Evolutionary conservation across 1,140 invertebrate genomes (phyloP), one percentile per base, ranked within the genome.

Genomic region (Leptinotarsa texana): DNA sequence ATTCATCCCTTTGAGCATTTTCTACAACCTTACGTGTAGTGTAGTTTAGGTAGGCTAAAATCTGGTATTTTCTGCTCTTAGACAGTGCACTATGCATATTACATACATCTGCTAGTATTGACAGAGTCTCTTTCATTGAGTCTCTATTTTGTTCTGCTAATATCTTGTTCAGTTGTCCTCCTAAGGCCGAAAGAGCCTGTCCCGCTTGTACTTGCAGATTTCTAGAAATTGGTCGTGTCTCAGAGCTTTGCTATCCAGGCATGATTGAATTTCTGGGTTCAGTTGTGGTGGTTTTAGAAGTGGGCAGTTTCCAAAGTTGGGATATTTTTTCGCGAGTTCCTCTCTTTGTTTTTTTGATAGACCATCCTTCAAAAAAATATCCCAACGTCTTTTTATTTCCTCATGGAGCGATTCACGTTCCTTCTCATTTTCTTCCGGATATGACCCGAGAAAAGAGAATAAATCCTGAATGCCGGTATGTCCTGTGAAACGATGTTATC

Each of bases 1-100:
- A 71, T 21, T 48, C 21, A 61, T 62, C 69, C n/a, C 33, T 51
- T 71, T 49, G 33, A 3, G 18, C 69, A 71, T 17, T 48, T 61
- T 48, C 18, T 18, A 15, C 13, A n/a, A 63, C 13, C 3, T 4
- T 24, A 18, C n/a, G 21, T 63, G 24, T 24, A 13, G 18, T 24
- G 62, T 63, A 18, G 6, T 63, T 24, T 3, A 63, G 24, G 24
- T 13, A 18, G 21, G 62, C 18, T 13, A n/a, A 13, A 63, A 63
- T 63, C 24, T 22, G n/a, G 62, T 63, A 63, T 18, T 24, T 18
- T 63, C n/a, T 63, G 24, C 24, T 18, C 13, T 63, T 63, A 13
- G 62, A 63, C 13, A 63, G 13, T 63, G 62, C 21, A 63, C 24
- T 22, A n/a, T n/a, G 24, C 18, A 63, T 24, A 24, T 63, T 24